These are phyloP conservation scores for Ischnura elegans DNA, from an alignment of 2,888 invertebrate genomes.

Conservation along the genomic window DNA sequence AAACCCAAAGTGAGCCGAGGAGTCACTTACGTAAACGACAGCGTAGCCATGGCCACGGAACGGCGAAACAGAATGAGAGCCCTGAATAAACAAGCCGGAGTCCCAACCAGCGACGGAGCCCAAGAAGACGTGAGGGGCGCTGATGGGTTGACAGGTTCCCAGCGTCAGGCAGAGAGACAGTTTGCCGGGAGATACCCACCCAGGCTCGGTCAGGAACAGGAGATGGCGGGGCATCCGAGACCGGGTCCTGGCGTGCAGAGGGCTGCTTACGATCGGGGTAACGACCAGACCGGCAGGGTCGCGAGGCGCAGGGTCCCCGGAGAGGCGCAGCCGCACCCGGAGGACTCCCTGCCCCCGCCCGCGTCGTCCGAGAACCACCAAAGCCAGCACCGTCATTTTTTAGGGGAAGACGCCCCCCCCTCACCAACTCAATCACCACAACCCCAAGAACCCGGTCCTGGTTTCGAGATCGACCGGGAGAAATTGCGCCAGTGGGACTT, in stretches of 20 bases:
- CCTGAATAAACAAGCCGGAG: neutral
- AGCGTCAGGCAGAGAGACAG: neutral
- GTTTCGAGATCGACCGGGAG: conserved; percentile 87
- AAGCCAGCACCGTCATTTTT: conserved; percentile 76
- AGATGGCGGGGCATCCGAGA: neutral
- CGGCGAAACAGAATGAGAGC: conserved; percentile 44
- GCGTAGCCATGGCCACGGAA: conserved; percentile 67
- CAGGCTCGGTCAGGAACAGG: neutral
- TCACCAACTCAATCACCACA: conserved; percentile 74
- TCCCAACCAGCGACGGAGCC: neutral
- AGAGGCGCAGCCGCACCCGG: conserved; percentile 28
- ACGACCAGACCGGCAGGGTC: neutral
- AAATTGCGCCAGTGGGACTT: conserved; percentile 93
- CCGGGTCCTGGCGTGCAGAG: neutral
- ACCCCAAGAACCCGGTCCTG: conserved; percentile 74
- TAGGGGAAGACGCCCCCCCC: conserved; percentile 79
- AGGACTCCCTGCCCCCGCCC: neutral
- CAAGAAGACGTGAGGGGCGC: neutral
- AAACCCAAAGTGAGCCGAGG: conserved; percentile 83
- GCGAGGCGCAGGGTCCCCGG: conserved; percentile 72
- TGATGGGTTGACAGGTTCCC: neutral
- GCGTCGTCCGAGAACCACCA: conserved; percentile 61
- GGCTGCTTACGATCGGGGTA: conserved; percentile 3
- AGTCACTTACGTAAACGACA: conserved; percentile 89
- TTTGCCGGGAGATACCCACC: conserved; percentile 15